Conservation (phyloP, 2,888 invertebrate species). For the Drosophila antonietae region DNA sequence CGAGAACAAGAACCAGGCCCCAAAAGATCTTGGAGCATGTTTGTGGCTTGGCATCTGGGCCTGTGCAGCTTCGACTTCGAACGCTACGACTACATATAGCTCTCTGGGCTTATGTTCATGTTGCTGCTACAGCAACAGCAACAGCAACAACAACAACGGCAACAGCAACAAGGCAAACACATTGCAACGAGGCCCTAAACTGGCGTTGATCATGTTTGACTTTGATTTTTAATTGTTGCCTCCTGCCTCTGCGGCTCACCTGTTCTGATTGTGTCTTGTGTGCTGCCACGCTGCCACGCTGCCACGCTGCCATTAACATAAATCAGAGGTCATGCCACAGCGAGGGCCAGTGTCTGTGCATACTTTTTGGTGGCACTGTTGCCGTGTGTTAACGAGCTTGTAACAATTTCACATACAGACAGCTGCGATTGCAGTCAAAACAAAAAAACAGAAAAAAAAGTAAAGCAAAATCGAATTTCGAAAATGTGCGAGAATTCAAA, state of each 20-base stretch:
- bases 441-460: not conserved
- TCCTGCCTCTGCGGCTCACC: slow-evolving; percentile 67
- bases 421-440: slow-evolving; percentile 37
- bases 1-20: slow-evolving; percentile 15
- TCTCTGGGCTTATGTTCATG: slow-evolving; percentile 73
- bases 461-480: slow-evolving; percentile 31
- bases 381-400: slow-evolving; percentile 83
- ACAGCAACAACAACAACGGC: slow-evolving; percentile 25
- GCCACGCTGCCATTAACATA: slow-evolving; percentile 66
- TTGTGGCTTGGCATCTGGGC: slow-evolving; percentile 23
- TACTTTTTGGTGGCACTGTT: slow-evolving; percentile 71
- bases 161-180: slow-evolving; percentile 39
- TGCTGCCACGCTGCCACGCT: slow-evolving; percentile 33
- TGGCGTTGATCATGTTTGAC: slow-evolving; percentile 84
- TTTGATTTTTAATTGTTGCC: slow-evolving; percentile 84
- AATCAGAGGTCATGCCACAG: slow-evolving; percentile 73
- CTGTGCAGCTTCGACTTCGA: slow-evolving; percentile 10
- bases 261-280: slow-evolving; percentile 69
- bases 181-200: slow-evolving; percentile 75
- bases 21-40: slow-evolving; percentile 41
- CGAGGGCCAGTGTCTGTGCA: slow-evolving; percentile 23
- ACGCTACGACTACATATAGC: slow-evolving; percentile 9
- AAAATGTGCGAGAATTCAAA: slow-evolving; percentile 73
- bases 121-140: slow-evolving; percentile 52
- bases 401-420: slow-evolving; percentile 80